Evolutionary conservation across 2,113 vertebrate genomes (phyloP).

Genomic region (Sander vitreus): DNA sequence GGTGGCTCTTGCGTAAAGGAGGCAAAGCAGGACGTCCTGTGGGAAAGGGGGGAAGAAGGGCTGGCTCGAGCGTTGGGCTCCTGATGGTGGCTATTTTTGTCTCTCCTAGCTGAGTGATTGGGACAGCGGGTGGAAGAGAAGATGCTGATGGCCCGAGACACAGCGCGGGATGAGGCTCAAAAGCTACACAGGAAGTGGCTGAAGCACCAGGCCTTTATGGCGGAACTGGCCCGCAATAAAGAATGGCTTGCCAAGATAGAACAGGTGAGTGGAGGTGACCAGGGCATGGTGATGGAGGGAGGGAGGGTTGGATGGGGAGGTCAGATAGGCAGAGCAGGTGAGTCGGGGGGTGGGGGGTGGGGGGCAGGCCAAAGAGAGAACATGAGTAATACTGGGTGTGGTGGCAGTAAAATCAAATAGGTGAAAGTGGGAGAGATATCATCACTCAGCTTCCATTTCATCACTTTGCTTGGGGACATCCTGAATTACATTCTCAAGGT

Average conservation of each 20-base stretch:
- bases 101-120: slow-evolving; percentile 88
- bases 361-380: slow-evolving; percentile 22
- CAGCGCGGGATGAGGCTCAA: slow-evolving; percentile 94
- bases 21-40: slow-evolving; percentile 82
- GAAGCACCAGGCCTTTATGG: slow-evolving; percentile 96
- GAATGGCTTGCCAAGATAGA: slow-evolving; percentile 96
- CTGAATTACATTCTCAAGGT: slow-evolving; percentile 78
- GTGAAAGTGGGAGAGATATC: slow-evolving; percentile 64
- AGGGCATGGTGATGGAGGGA: slow-evolving; percentile 19
- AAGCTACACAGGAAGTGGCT: slow-evolving; percentile 97
- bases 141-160: slow-evolving; percentile 95
- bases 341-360: background rate
- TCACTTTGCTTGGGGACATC: slow-evolving; percentile 66
- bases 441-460: slow-evolving; percentile 62
- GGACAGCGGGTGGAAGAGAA: slow-evolving; percentile 88
- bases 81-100: slow-evolving; percentile 84
- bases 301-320: slow-evolving; percentile 36
- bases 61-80: slow-evolving; percentile 76
- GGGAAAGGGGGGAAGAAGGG: slow-evolving; percentile 75
- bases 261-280: slow-evolving; percentile 86
- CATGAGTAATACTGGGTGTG: slow-evolving; percentile 67
- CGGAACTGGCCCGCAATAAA: slow-evolving; percentile 94
- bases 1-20: slow-evolving; percentile 72
- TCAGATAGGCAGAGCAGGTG: slow-evolving; percentile 56
- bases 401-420: slow-evolving; percentile 47